phyloP scores from a whole-genome alignment of 2,888 invertebrate species.

The Labia minor region DNA sequence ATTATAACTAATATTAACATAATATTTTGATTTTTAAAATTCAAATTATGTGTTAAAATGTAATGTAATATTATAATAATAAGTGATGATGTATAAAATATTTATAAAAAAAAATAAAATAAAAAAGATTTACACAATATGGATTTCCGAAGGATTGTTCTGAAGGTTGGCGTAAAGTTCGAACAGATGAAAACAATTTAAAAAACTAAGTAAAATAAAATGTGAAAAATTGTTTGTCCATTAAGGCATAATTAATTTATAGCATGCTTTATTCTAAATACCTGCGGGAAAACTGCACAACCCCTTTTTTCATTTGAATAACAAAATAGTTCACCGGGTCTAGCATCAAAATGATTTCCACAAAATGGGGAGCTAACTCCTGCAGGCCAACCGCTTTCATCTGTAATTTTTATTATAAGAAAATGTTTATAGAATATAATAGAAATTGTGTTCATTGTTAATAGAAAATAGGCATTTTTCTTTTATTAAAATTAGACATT shows the following conservation, averaged over 20 bases:
- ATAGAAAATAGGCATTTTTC: no score
- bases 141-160: neutral
- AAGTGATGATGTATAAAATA: no score
- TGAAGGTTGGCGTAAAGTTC: conserved; percentile 17
- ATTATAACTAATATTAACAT: neutral
- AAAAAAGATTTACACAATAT: neutral
- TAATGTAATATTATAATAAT: no score
- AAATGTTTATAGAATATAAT: conserved; percentile 15
- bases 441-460: no score
- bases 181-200: conserved; percentile 28
- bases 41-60: conserved; percentile 21
- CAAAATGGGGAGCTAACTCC: conserved; percentile 31
- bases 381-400: conserved; percentile 22
- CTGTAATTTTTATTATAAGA: conserved; percentile 24
- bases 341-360: conserved; percentile 32
- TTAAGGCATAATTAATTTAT: no score
- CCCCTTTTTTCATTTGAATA: conserved; percentile 42
- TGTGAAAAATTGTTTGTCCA: neutral
- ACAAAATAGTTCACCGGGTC: conserved; percentile 52
- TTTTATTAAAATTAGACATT: no score
- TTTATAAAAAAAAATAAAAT: neutral
- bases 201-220: conserved; percentile 19
- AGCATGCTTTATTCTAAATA: conserved; percentile 30
- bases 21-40: neutral
- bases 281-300: conserved; percentile 47